Evolutionary conservation across 1,140 invertebrate species (phyloP).

Genomic region (Habropoda laboriosa): DNA sequence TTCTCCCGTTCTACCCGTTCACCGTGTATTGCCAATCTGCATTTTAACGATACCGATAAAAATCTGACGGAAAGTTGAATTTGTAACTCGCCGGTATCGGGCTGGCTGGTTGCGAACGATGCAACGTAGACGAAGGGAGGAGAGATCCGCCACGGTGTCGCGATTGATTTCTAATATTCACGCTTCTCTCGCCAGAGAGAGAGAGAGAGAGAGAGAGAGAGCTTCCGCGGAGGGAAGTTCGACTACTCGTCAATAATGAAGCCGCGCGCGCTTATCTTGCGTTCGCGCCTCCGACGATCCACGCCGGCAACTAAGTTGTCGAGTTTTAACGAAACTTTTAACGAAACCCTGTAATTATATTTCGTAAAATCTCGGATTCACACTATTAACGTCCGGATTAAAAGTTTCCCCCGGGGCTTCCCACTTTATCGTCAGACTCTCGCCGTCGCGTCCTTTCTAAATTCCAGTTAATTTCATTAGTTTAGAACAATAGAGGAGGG

Average conservation of each 20-base stretch:
- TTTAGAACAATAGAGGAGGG: background rate
- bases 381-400: background rate
- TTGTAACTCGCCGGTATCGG: constrained; percentile 23
- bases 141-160: background rate
- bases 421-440: too few species aligned
- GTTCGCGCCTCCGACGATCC: too few species aligned
- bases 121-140: background rate
- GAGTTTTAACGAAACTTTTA: background rate
- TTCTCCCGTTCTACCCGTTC: constrained; percentile 22
- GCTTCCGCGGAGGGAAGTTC: background rate
- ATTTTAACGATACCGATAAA: constrained; percentile 73
- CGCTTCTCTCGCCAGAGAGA: too few species aligned
- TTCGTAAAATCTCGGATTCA: background rate
- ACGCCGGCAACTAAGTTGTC: background rate
- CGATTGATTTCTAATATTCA: constrained; percentile 48
- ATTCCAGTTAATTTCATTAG: background rate
- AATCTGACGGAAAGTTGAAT: constrained; percentile 63
- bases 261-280: too few species aligned
- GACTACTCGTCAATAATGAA: background rate
- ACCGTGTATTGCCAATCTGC: constrained; percentile 71
- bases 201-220: too few species aligned
- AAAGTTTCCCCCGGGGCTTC: too few species aligned
- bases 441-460: background rate
- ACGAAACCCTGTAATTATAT: background rate
- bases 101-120: background rate